These are phyloP conservation scores for Orthonychiurus folsomi DNA, from an alignment of 2,888 invertebrate genomes.

Conservation along the genomic window DNA sequence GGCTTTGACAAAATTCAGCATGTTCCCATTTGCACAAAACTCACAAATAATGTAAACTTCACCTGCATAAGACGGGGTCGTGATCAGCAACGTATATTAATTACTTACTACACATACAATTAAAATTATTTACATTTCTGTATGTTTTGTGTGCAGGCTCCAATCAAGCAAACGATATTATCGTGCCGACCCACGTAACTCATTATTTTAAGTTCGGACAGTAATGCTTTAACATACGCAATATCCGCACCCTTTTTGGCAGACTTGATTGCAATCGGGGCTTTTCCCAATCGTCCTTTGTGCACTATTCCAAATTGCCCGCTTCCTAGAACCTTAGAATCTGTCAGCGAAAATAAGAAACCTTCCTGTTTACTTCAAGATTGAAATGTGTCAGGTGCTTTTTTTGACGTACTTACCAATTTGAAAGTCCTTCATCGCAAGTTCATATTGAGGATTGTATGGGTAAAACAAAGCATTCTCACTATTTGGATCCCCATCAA, in stretches of 20 bases:
- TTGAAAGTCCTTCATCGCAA: slow-evolving; percentile 11
- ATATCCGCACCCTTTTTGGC: slow-evolving; percentile 45
- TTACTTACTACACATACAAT: too few relatives aligned
- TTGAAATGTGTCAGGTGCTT: background rate
- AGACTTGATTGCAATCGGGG: slow-evolving; percentile 46
- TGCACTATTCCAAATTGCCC: slow-evolving; percentile 20
- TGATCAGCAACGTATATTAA: too few relatives aligned
- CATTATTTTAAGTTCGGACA: slow-evolving; percentile 47
- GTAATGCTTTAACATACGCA: slow-evolving; percentile 45
- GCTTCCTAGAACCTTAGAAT: slow-evolving; percentile 14
- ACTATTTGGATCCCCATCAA: slow-evolving; percentile 17
- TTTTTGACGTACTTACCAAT: slow-evolving; percentile 11
- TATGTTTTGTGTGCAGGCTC: slow-evolving; percentile 45
- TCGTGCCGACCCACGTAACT: slow-evolving; percentile 47
- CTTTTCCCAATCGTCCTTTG: slow-evolving; percentile 10
- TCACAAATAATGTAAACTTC: slow-evolving; percentile 15
- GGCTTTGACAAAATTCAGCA: background rate
- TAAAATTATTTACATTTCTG: slow-evolving; percentile 14
- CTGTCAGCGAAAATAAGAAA: slow-evolving; percentile 2
- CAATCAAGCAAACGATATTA: slow-evolving; percentile 47
- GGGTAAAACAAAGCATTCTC: slow-evolving; percentile 17
- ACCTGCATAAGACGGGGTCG: background rate
- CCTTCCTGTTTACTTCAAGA: background rate
- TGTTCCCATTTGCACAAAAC: slow-evolving; percentile 16
- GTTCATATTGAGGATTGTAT: slow-evolving; percentile 22